phyloP scores from a whole-genome alignment of 1,140 invertebrate species.

The Drosophila pruinosa region DNA sequence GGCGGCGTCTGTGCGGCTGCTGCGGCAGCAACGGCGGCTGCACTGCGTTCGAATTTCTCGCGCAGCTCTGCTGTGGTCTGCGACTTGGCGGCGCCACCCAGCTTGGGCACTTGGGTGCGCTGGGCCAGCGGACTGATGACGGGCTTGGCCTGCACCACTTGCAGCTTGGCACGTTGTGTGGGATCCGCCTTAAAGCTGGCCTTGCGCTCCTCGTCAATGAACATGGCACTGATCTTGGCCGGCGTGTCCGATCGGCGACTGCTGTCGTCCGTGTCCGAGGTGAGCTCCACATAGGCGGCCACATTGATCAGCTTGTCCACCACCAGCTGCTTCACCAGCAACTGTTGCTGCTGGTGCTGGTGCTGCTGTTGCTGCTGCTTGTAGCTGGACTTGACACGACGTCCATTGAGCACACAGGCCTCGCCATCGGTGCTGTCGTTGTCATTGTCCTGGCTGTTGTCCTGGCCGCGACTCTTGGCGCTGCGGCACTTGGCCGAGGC shows the following conservation, averaged over 20 bases:
- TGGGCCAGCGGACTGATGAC: slow-evolving; percentile 21
- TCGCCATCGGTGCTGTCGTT: slow-evolving; percentile 82
- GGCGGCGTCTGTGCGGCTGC: slow-evolving; percentile 26
- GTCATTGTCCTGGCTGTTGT: slow-evolving; percentile 64
- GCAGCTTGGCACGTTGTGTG: slow-evolving; percentile 52
- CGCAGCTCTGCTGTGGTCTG: slow-evolving; percentile 72
- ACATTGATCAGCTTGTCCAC: slow-evolving; percentile 82
- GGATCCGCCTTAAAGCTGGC: slow-evolving; percentile 81
- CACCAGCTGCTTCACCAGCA: slow-evolving; percentile 53
- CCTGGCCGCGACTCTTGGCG: slow-evolving; percentile 83
- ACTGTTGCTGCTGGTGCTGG: slow-evolving; percentile 28
- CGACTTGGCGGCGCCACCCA: slow-evolving; percentile 23
- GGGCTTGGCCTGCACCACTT: slow-evolving; percentile 44
- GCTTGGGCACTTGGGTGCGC: slow-evolving; percentile 8
- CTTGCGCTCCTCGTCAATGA: slow-evolving; percentile 82
- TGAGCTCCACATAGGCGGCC: slow-evolving; percentile 80
- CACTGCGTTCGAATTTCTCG: slow-evolving; percentile 76
- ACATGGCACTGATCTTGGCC: slow-evolving; percentile 82
- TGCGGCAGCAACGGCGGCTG: slow-evolving; percentile 38
- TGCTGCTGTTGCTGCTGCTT: slow-evolving; percentile 55
- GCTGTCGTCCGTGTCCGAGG: slow-evolving; percentile 81
- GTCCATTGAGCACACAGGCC: slow-evolving; percentile 62
- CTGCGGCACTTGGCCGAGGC: slow-evolving; percentile 93
- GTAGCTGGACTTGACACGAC: slow-evolving; percentile 74
- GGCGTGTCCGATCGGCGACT: slow-evolving; percentile 78